Evolutionary conservation across 2,113 vertebrate genomes (phyloP).

Genomic region (Oreochromis spilurus): DNA sequence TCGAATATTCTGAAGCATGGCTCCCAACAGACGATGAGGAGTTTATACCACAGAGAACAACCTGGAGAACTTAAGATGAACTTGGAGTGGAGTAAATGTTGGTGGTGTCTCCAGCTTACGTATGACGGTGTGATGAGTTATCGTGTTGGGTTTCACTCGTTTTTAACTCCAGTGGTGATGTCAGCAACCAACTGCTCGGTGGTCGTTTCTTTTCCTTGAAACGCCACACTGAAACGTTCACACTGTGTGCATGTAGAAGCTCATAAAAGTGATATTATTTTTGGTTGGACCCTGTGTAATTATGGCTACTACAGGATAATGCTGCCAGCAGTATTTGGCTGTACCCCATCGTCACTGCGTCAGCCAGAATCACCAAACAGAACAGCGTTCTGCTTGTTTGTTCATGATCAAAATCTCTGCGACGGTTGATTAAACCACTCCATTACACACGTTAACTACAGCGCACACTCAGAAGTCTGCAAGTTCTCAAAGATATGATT

Average conservation of each 20-base stretch:
- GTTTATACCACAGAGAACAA: not conserved
- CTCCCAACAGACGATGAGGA: not conserved
- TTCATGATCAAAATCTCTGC: not conserved
- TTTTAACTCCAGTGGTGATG: not conserved
- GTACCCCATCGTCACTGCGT: not conserved
- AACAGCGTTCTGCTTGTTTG: not conserved
- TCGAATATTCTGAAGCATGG: not conserved
- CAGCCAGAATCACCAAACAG: not conserved
- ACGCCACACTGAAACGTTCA: not conserved
- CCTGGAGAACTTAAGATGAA: not conserved
- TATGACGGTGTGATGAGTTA: not conserved
- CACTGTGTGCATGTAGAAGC: not conserved
- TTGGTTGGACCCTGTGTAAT: not conserved
- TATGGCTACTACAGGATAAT: not conserved
- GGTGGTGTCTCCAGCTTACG: not conserved
- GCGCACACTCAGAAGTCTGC: not conserved
- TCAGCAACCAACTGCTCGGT: conserved; percentile 1
- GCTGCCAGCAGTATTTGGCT: conserved; percentile 17
- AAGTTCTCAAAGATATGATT: not conserved
- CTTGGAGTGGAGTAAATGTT: not conserved
- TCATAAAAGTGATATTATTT: not conserved
- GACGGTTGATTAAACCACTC: not conserved
- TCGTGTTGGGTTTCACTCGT: not conserved
- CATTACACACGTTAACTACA: not conserved
- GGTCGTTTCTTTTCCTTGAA: not conserved